These are phyloP conservation scores for Cyaniris semiargus DNA, from an alignment of 2,888 invertebrate species.

Conservation along the genomic window DNA sequence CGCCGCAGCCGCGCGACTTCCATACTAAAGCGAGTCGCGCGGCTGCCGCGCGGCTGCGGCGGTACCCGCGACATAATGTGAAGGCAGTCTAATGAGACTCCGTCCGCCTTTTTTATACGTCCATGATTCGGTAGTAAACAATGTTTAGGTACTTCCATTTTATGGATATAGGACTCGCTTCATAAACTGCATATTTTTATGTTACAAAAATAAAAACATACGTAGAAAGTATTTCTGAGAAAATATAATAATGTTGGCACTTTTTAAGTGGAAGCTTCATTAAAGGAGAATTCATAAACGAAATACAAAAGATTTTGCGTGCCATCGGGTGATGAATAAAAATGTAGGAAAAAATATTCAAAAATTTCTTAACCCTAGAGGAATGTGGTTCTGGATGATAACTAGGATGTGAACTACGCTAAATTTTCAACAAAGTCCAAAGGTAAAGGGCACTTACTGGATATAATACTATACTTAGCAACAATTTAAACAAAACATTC, in stretches of 20 bases:
- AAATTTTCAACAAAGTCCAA: constrained; percentile 48
- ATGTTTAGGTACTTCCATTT: background rate
- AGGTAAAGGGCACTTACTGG: constrained; percentile 71
- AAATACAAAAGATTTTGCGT: background rate
- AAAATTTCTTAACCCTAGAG: constrained; percentile 64
- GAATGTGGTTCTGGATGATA: constrained; percentile 67
- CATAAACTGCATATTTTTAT: background rate
- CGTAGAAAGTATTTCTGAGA: background rate
- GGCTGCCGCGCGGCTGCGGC: no score
- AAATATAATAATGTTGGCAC: constrained; percentile 10
- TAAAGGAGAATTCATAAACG: constrained; percentile 5
- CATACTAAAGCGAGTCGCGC: no score
- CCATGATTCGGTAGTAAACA: constrained; percentile 31
- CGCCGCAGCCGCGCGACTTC: no score
- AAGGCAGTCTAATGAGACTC: no score
- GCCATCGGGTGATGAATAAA: constrained; percentile 32
- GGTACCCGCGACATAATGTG: no score
- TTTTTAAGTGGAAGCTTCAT: background rate
- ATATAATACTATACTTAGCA: constrained; percentile 50
- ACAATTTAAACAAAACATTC: constrained; percentile 35
- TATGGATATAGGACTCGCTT: constrained; percentile 4
- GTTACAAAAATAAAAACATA: background rate
- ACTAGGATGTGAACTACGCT: constrained; percentile 50
- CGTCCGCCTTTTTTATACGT: no score
- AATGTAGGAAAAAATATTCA: constrained; percentile 42